Conservation (phyloP, 2,113 vertebrate genomes). For the Corvus moneduloides region DNA sequence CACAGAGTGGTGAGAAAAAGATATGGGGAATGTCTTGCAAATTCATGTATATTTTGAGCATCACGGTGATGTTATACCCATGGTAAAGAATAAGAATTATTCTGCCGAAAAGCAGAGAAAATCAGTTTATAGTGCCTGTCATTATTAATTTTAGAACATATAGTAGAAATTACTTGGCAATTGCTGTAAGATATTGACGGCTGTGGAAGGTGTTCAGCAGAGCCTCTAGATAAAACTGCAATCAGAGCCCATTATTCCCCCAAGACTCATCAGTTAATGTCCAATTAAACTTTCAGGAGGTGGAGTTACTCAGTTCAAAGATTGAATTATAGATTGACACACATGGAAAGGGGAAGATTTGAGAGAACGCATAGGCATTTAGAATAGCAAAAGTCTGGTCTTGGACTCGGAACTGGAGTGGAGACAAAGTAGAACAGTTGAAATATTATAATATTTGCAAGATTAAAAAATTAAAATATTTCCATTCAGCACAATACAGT, state of each 20-base stretch:
- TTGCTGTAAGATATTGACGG: neutral
- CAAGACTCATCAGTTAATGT: neutral
- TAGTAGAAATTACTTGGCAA: neutral
- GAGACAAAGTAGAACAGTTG: neutral
- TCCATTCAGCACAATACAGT: neutral
- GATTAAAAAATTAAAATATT: neutral
- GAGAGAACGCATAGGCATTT: neutral
- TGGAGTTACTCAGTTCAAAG: neutral
- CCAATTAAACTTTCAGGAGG: neutral
- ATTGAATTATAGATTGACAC: neutral
- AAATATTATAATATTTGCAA: neutral
- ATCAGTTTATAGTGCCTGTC: neutral
- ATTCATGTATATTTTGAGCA: neutral
- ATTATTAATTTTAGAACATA: neutral
- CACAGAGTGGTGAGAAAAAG: neutral
- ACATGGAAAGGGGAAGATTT: neutral
- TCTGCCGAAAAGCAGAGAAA: neutral
- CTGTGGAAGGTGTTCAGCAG: neutral
- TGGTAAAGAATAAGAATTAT: neutral
- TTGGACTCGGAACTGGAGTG: neutral
- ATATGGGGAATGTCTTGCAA: neutral
- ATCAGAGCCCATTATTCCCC: neutral
- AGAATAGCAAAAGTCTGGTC: neutral
- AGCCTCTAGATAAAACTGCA: neutral
- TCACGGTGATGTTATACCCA: neutral